These are phyloP conservation scores for Zygothrica quintamaculata DNA, from an alignment of 2,888 invertebrate species.

Conservation along the genomic window DNA sequence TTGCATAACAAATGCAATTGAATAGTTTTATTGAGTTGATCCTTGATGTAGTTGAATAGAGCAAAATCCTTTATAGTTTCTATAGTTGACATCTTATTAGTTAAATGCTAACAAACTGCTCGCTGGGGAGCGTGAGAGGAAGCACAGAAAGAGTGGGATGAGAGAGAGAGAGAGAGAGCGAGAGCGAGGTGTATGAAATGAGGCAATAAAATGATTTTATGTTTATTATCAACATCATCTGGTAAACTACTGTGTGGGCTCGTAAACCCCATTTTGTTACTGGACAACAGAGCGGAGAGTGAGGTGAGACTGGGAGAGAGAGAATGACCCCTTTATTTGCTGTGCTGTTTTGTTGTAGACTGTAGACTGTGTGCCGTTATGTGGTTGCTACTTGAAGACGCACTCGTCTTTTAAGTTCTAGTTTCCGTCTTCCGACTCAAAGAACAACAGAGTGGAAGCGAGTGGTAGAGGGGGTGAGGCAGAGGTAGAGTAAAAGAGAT, in stretches of 20 bases:
- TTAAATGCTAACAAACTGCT: conserved; percentile 65
- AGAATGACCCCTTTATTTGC: conserved; percentile 43
- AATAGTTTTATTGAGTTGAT: not conserved
- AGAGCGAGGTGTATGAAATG: too few species aligned
- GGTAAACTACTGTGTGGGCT: conserved; percentile 50
- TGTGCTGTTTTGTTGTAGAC: conserved; percentile 58
- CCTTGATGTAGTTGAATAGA: conserved; percentile 5
- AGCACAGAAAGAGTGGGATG: too few species aligned
- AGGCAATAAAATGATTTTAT: conserved; percentile 74
- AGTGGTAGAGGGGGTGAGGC: not conserved
- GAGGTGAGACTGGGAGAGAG: not conserved
- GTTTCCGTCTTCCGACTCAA: conserved; percentile 61
- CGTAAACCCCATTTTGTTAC: conserved; percentile 72
- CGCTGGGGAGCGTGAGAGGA: conserved; percentile 10
- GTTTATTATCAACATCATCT: conserved; percentile 70
- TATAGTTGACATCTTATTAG: conserved; percentile 63
- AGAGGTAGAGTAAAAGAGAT: conserved; percentile 29
- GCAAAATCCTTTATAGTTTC: conserved; percentile 37
- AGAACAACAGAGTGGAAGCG: conserved; percentile 5
- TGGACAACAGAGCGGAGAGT: conserved; percentile 7
- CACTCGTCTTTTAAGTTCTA: conserved; percentile 57
- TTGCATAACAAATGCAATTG: conserved; percentile 39
- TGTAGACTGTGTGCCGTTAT: conserved; percentile 60
- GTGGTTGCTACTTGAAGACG: conserved; percentile 56
- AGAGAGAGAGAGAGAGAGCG: too few species aligned